Base-by-base conservation (phyloP, 2,113 vertebrate genomes). In the Urocolius indicus region DNA sequence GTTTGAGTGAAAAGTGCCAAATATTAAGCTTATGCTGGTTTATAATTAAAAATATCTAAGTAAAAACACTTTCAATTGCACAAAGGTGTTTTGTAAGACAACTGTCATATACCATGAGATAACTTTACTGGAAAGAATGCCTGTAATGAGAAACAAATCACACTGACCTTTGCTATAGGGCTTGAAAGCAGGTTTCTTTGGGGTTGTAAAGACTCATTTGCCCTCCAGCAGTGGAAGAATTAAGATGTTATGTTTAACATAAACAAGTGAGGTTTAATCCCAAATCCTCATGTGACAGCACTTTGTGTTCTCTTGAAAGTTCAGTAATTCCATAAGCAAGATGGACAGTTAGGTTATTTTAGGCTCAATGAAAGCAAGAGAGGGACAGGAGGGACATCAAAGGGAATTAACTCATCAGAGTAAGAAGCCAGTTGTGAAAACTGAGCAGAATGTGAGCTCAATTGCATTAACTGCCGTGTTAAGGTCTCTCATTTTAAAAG, bases 291-390 rank as follows among this genome's bases (percentile, higher is more conserved):
- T 94, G 91, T 89, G 79, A 94, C 85, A 90, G 80, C 95, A 94
- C 91, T 97, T 96, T 94, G 82, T 96, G 89, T 94, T 94, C 92
- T 81, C 86, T 95, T 76, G 45, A 87, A 94, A 92, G 84, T 97
- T 93, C 91, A 92, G 76, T 97, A 96, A 97, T 94, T 96, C 94
- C 94, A 84, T 96, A 96, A 96, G 92, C 87, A 96, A 96, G 95
- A 94, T 92, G 82, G 95, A 96, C 95, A 94, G 84, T 82, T 91
- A 24, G 48, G 69, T 96, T 96, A 94, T 93, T 94, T 95, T 94
- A 93, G 84, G 66, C 94, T 96, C 69, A 78, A 1, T 4, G 14
- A 79, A 84, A 92, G 45, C 76, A 73, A 61, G 67, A 55, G 49
- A 87, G 71, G 65, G 84, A 89, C 73, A 84, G 81, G 87, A 94